phyloP scores from a whole-genome alignment of 2,113 vertebrate genomes.

The Pangasianodon gigas region DNA sequence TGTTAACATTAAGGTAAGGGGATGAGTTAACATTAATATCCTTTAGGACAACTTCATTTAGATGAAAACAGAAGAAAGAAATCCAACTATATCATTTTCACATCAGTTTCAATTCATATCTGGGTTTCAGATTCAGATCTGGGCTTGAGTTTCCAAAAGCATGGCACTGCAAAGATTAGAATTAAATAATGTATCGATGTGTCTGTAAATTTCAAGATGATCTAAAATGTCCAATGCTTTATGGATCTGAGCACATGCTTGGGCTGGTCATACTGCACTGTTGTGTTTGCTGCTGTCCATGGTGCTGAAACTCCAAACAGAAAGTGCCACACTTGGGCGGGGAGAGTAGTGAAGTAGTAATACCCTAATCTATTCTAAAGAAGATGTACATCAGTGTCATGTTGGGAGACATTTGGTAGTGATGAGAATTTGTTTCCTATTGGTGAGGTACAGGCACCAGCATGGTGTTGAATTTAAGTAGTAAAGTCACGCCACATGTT shows the following conservation, averaged over 20 bases:
- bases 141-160: not conserved
- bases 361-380: not conserved
- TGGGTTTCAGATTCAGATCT: not conserved
- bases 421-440: not conserved
- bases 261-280: not conserved
- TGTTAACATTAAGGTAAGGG: not conserved
- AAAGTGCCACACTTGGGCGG: not conserved
- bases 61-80: not conserved
- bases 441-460: not conserved
- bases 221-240: not conserved
- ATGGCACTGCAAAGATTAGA: not conserved
- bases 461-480: not conserved
- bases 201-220: not conserved
- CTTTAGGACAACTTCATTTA: not conserved
- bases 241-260: not conserved
- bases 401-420: not conserved
- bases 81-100: not conserved
- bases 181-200: not conserved
- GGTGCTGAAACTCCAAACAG: conserved; percentile 38
- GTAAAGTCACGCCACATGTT: not conserved
- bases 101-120: not conserved
- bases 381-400: not conserved
- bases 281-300: conserved; percentile 13
- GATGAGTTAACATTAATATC: not conserved
- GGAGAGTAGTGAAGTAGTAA: not conserved